Base-by-base conservation (phyloP, 2,888 invertebrate genomes). In the Fissipunctia ypsillon region DNA sequence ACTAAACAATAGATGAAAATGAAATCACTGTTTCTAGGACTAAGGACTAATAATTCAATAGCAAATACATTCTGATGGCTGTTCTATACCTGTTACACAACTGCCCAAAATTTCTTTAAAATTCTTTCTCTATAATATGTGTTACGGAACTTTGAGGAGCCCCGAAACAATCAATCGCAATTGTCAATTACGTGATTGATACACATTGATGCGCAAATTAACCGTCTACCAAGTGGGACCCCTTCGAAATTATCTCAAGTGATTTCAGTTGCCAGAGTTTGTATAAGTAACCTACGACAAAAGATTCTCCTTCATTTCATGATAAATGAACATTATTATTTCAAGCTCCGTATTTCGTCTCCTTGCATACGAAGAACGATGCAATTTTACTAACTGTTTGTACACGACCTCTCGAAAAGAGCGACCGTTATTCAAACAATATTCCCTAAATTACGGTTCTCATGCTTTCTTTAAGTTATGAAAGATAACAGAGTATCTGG, bases 321-420 rank as follows among this genome's bases (percentile, higher is more conserved):
- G 14, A 63, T 31, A 50, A n/a, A 64, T n/a, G 10, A n/a, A 10
- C 31, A 59, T 60, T 50, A 41, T 57, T 66, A 41, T 73, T 76
- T 48, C 60, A 69, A 69, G 45, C 48, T 48, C 5, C 45, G 19
- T 52, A 31, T 43, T 73, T 59, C 35, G 3, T 38, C 50, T 71
- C 38, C 41, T 0, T 66, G 41, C 59, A 73, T 63, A 63, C 60
- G 12, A 56, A 73, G n/a, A 70, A 43, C 9, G 12, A 16, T 75
- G 74, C 77, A 84, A 83, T 83, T 73, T 50, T 10, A 45, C 43
- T 54, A 66, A 73, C 59, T 41, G n/a, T n/a, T n/a, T n/a, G 19
- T 48, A 59, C 31, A 35, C 45, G 45, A 16, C 12, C 16, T 5
- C 6, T 6, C 52, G 25, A 54, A 59, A 43, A 22, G 3, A 67